These are phyloP conservation scores for Holacanthella duospinosa DNA, from an alignment of 2,888 invertebrate genomes.

Conservation along the genomic window DNA sequence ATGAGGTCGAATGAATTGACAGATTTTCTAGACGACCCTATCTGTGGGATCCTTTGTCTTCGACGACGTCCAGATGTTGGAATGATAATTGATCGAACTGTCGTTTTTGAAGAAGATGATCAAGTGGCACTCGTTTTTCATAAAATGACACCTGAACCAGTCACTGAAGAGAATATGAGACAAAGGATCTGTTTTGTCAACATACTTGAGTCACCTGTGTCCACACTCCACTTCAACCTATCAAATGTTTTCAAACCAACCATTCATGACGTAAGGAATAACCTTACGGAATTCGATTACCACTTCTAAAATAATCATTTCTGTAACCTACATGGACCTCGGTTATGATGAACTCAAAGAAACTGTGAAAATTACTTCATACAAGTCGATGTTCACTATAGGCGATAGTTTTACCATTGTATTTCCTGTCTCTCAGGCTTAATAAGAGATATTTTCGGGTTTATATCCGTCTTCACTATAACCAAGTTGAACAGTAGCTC, in stretches of 20 bases:
- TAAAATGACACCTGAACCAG: background rate
- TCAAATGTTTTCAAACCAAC: background rate
- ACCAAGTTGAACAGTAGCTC: too few relatives aligned
- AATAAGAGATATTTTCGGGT: too few relatives aligned
- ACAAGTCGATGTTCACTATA: too few relatives aligned
- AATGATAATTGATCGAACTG: background rate
- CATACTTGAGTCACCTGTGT: background rate
- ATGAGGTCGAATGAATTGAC: background rate
- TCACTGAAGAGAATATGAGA: background rate
- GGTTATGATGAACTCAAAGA: too few relatives aligned
- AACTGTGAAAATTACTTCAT: too few relatives aligned
- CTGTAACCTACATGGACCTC: too few relatives aligned
- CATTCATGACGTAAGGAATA: background rate
- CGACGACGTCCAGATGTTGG: background rate
- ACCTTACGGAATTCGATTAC: too few relatives aligned
- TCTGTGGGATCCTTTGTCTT: background rate
- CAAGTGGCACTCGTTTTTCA: background rate
- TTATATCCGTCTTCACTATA: too few relatives aligned
- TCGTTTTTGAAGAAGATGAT: background rate
- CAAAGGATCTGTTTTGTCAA: background rate
- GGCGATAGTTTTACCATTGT: too few relatives aligned
- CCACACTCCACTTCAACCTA: background rate
- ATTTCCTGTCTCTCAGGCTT: too few relatives aligned
- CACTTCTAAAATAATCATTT: too few relatives aligned
- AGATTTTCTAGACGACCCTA: background rate